A percentile compares a stretch with the other conserved stretches of the same genome.
These are phyloP conservation scores for Sylvia borin DNA, from an alignment of 2,797 vertebrate genomes.

Conservation along the genomic window DNA sequence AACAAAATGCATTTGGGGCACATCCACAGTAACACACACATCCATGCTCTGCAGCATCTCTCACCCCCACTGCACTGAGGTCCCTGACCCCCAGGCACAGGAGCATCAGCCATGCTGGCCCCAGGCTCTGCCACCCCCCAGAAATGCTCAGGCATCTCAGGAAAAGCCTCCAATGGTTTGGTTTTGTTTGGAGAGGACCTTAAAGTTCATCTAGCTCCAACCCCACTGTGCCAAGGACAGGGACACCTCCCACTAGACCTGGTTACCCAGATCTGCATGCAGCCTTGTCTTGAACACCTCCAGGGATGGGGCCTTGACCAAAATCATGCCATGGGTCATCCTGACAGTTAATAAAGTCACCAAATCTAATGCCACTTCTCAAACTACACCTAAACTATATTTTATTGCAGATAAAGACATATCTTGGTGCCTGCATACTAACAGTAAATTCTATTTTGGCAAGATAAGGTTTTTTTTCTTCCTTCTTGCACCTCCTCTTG, in stretches of 20 bases:
- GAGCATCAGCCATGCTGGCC: neutral
- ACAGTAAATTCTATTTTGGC: neutral
- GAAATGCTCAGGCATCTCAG: fast-evolving
- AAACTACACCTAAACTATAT: neutral
- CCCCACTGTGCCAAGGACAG: neutral
- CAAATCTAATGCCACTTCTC: neutral
- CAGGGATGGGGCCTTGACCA: neutral
- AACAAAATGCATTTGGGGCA: neutral
- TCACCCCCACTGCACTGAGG: fast-evolving
- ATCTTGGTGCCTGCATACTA: neutral
- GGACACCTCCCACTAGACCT: neutral
- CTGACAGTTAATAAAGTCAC: neutral
- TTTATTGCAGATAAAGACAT: neutral
- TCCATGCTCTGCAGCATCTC: fast-evolving
- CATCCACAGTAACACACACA: fast-evolving
- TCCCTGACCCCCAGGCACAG: neutral
- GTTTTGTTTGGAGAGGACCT: neutral
- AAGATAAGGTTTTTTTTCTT: neutral
- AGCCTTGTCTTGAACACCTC: neutral
- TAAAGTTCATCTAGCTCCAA: neutral
- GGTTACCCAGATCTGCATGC: neutral
- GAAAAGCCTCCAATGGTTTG: neutral
- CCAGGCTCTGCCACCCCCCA: neutral
- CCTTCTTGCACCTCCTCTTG: neutral
- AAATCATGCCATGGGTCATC: neutral